Evolutionary conservation across 2,113 vertebrate species (phyloP).

Genomic region (Hystrix brachyura): DNA sequence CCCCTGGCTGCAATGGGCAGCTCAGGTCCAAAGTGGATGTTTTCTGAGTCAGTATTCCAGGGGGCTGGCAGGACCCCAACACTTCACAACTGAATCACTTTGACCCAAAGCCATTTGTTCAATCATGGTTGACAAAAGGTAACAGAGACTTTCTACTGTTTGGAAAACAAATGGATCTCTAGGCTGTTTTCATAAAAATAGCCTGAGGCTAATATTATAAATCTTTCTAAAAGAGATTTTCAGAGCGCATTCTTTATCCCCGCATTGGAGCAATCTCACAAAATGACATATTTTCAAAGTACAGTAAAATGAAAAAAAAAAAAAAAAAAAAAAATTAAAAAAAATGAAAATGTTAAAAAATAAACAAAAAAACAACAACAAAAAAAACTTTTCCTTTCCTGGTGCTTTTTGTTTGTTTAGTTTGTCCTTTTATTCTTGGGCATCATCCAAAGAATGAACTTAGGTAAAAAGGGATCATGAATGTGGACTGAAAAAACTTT

Average conservation of each 20-base stretch:
- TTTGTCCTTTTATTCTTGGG: conserved; percentile 59
- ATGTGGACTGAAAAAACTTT: conserved; percentile 42
- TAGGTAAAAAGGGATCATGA: too few species aligned
- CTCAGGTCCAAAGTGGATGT: conserved; percentile 81
- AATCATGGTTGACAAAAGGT: conserved; percentile 88
- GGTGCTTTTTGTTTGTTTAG: not conserved
- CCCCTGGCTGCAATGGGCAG: conserved; percentile 81
- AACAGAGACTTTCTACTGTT: conserved; percentile 87
- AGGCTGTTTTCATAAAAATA: conserved; percentile 89
- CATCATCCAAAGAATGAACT: conserved; percentile 18
- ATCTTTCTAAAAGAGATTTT: conserved; percentile 91
- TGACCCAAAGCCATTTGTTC: conserved; percentile 89
- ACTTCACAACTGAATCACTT: conserved; percentile 86
- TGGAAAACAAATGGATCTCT: conserved; percentile 90
- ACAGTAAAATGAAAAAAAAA: conserved; percentile 86
- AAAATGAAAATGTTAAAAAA: conserved; percentile 85
- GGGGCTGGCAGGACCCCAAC: conserved; percentile 80
- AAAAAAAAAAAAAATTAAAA: conserved; percentile 85
- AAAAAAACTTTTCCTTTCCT: conserved; percentile 64
- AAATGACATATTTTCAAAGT: conserved; percentile 87
- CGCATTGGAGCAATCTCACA: conserved; percentile 87
- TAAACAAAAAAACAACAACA: conserved; percentile 29
- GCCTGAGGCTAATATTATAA: conserved; percentile 92
- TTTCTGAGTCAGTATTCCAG: conserved; percentile 83
- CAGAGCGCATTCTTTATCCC: conserved; percentile 89